phyloP scores from a whole-genome alignment of 2,888 invertebrate genomes.

The Oxytorus armatus region DNA sequence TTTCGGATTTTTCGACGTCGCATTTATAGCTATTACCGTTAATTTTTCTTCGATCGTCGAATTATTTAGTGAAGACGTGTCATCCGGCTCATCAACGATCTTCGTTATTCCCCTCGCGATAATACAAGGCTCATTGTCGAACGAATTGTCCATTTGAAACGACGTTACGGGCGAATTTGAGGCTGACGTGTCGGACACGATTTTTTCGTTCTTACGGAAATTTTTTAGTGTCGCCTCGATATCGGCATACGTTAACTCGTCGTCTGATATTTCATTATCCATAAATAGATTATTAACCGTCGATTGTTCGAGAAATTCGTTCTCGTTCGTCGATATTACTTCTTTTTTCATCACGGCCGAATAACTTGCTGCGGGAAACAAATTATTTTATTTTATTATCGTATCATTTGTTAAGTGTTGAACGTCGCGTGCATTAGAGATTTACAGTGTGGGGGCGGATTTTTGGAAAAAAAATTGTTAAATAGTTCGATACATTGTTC shows the following conservation, averaged over 20 bases:
- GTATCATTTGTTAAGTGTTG: no score
- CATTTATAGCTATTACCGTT: background rate
- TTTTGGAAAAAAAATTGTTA: no score
- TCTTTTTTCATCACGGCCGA: no score
- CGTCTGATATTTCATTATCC: slow-evolving; percentile 79
- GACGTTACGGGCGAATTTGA: background rate
- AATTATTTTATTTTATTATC: no score
- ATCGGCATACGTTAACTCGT: slow-evolving; percentile 82
- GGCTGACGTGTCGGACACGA: background rate
- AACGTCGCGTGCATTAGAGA: no score
- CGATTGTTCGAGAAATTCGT: slow-evolving; percentile 74
- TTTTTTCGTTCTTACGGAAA: slow-evolving; percentile 61
- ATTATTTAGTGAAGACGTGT: background rate
- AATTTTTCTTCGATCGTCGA: background rate
- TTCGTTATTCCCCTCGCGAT: no score
- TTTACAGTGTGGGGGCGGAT: no score
- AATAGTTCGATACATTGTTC: no score
- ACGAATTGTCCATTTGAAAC: background rate
- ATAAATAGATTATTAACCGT: slow-evolving; percentile 81
- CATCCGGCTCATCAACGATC: no score
- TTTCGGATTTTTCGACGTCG: slow-evolving; percentile 18
- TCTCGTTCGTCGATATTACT: slow-evolving; percentile 1
- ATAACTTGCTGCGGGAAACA: no score
- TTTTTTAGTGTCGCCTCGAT: slow-evolving; percentile 76
- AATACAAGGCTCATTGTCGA: no score